Evolutionary conservation across 2,113 vertebrate species (phyloP), one percentile per base, ranked within the genome.

Genomic region (Thalassarche chlororhynchos): DNA sequence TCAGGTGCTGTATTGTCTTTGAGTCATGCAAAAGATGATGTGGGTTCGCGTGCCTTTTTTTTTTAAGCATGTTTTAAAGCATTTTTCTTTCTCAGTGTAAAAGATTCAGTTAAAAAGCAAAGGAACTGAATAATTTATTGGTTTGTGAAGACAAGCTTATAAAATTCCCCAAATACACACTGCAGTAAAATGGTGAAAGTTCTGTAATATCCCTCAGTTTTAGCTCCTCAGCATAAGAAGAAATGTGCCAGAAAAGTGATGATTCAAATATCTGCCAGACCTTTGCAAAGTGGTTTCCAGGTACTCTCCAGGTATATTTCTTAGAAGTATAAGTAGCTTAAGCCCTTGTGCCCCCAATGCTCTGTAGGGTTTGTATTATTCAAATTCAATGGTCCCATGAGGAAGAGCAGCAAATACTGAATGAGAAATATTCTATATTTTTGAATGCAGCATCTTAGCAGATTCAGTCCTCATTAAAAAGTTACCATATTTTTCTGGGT

Each of bases 311-410:
- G 24, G 5, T 79, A 14, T 44, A 42, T 29, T 89, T 84, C 31
- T 60, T 81, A 49, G 17, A 55, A 55, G 5, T 38, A 3, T 20
- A 54, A 82, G 3, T 23, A 32, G 6, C 26, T 78, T 70, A 66
- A 79, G 8, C 1, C 51, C 8, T 74, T 74, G 29, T 32, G 11
- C 4, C 5, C 3, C 2, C 24, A 54, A 0, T 42, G 9, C 3
- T 54, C 42, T 49, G 2, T 18, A 40, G 17, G 10, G 12, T 29
- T 86, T 38, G 8, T 61, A 31, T 85, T 66, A 52, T 29, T 52
- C 17, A 64, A 77, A 72, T 14, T 17, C 14, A 74, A 44, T 3
- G 47, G 61, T 24, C 8, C 6, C 5, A 2, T 58, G 12, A 87
- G 15, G 13, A 68, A 49, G 12, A 58, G 2, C 9, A 74, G 10